Conservation (phyloP, 1,140 invertebrate genomes). For the Lamellibrachia luymesi region DNA sequence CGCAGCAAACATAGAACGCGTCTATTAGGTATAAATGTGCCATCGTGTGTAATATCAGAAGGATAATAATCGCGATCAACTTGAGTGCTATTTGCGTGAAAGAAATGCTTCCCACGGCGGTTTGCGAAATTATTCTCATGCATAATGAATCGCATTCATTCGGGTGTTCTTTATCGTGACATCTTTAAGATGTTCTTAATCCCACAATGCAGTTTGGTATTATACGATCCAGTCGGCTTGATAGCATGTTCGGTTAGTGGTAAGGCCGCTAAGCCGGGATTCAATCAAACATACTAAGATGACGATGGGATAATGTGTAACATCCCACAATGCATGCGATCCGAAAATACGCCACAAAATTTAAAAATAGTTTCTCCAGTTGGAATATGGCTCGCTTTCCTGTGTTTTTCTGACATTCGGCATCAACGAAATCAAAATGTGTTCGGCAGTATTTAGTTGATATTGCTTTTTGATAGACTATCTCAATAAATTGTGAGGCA, state of each 20-base stretch:
- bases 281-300: too few species aligned
- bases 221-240: too few species aligned
- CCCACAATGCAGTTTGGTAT: background rate
- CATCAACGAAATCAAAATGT: too few species aligned
- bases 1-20: background rate
- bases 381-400: too few species aligned
- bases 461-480: too few species aligned
- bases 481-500: too few species aligned
- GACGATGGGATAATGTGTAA: too few species aligned
- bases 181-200: background rate
- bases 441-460: too few species aligned
- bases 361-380: background rate
- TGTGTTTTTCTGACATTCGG: too few species aligned
- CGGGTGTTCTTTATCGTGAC: background rate
- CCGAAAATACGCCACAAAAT: background rate
- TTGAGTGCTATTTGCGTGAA: background rate
- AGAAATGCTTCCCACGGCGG: background rate
- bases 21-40: background rate
- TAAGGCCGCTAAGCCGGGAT: too few species aligned
- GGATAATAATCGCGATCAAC: background rate
- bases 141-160: background rate
- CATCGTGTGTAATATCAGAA: background rate
- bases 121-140: background rate
- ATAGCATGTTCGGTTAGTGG: too few species aligned
- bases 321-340: background rate